These are phyloP conservation scores for Diloba caeruleocephala DNA, from an alignment of 2,888 invertebrate genomes.

Conservation along the genomic window DNA sequence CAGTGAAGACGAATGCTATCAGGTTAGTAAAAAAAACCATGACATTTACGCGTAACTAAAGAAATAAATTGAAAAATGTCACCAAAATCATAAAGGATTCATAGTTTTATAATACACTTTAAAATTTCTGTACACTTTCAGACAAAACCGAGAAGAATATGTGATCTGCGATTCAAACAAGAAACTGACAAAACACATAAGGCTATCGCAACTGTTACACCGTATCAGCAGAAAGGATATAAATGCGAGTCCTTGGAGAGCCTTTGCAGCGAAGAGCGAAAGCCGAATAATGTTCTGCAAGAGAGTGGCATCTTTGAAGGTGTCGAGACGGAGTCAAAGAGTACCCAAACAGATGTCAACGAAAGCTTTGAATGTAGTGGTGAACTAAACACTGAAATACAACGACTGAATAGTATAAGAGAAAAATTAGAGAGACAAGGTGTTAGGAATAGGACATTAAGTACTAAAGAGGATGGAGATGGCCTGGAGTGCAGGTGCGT, in stretches of 20 bases:
- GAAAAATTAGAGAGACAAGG: constrained; percentile 90
- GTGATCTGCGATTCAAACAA: constrained; percentile 78
- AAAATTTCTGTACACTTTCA: constrained; percentile 62
- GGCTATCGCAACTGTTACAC: constrained; percentile 91
- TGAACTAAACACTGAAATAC: constrained; percentile 90
- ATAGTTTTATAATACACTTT: constrained; percentile 7
- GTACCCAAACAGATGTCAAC: constrained; percentile 89
- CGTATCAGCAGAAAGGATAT: constrained; percentile 87
- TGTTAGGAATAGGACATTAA: constrained; percentile 85
- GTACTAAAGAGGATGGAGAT: constrained; percentile 78
- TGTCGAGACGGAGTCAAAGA: constrained; percentile 82
- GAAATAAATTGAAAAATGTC: constrained; percentile 9
- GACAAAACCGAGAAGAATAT: constrained; percentile 82
- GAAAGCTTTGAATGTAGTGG: constrained; percentile 86
- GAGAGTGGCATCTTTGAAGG: constrained; percentile 93
- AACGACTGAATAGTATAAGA: constrained; percentile 90
- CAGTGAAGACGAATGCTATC: constrained; percentile 88
- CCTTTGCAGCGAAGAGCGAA: constrained; percentile 83
- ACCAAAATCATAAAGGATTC: neutral
- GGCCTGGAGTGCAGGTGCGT: constrained; percentile 85
- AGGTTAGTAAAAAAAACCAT: constrained; percentile 69
- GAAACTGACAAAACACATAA: constrained; percentile 85
- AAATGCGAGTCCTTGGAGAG: constrained; percentile 84
- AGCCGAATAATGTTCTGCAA: constrained; percentile 89
- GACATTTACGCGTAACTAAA: neutral